A percentile compares a stretch with the other conserved stretches of the same genome.
Conservation (phyloP, 2,888 invertebrate genomes). For the Hyposoter dolosus region DNA sequence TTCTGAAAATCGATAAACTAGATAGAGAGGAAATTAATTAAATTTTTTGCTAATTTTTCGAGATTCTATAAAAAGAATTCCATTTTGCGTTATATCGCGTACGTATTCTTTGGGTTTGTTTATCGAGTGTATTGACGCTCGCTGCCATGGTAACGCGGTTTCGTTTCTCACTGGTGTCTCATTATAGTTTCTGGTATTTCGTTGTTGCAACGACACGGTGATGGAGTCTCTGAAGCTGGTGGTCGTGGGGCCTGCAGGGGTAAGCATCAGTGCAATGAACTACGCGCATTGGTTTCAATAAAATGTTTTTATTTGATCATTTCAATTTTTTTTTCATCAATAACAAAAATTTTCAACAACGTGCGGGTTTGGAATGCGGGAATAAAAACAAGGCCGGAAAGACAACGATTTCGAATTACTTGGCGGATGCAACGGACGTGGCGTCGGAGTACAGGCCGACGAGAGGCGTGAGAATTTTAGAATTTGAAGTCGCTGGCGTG, state of each 20-base stretch:
- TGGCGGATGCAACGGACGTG: conserved; percentile 90
- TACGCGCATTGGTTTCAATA: not conserved
- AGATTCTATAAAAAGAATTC: not conserved
- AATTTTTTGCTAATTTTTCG: not conserved
- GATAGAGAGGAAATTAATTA: too few relatives aligned
- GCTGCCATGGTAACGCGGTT: conserved; percentile 58
- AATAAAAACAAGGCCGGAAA: conserved; percentile 88
- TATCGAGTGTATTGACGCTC: not conserved
- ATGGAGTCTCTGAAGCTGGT: conserved; percentile 86
- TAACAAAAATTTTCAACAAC: not conserved
- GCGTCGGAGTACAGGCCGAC: conserved; percentile 89
- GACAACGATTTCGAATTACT: conserved; percentile 89
- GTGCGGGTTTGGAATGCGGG: not conserved
- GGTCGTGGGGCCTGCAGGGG: conserved; percentile 87
- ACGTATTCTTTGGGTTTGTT: not conserved
- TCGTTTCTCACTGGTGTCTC: not conserved
- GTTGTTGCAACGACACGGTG: not conserved
- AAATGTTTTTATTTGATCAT: not conserved
- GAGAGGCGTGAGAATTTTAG: conserved; percentile 91
- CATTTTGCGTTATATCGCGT: not conserved
- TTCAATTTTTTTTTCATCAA: not conserved
- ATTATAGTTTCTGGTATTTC: not conserved
- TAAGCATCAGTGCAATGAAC: conserved; percentile 78
- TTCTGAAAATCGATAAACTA: too few relatives aligned
- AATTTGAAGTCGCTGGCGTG: conserved; percentile 89